Conservation (phyloP, 2,888 invertebrate species). For the Altica lythri region DNA sequence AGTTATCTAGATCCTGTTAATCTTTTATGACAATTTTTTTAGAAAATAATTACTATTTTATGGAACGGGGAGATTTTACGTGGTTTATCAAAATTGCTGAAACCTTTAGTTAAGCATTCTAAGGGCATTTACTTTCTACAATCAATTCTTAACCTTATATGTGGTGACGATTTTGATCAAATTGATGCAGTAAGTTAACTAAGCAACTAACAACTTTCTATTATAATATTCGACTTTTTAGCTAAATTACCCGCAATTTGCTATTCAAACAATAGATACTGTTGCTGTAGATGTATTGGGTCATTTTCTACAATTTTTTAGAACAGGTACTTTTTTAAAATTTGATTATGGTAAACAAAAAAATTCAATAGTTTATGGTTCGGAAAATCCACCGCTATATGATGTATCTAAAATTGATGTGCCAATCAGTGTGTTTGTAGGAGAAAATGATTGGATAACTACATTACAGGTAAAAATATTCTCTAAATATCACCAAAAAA, state of each 20-base stretch:
- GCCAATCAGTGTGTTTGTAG: conserved; percentile 21
- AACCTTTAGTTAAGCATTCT: conserved; percentile 18
- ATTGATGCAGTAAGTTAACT: conserved; percentile 39
- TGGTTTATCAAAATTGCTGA: conserved; percentile 23
- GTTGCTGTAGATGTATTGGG: conserved; percentile 24
- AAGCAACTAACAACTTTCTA: too few relatives aligned
- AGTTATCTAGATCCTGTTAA: too few relatives aligned
- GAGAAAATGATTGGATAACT: conserved; percentile 27
- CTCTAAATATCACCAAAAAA: too few relatives aligned
- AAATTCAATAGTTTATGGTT: conserved; percentile 24
- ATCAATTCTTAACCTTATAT: conserved; percentile 21
- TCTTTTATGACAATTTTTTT: too few relatives aligned
- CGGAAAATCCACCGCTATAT: conserved; percentile 19
- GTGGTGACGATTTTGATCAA: conserved; percentile 37
- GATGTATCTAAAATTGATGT: conserved; percentile 23
- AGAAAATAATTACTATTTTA: conserved; percentile 27
- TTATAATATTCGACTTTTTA: conserved; percentile 14
- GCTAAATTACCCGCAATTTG: conserved; percentile 25
- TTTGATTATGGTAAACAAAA: conserved; percentile 19
- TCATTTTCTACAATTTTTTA: conserved; percentile 26
- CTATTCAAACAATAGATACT: conserved; percentile 26
- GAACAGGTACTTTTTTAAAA: conserved; percentile 22
- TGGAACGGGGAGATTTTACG: conserved; percentile 37
- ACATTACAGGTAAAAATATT: conserved; percentile 26
- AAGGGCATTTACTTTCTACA: conserved; percentile 33